These are phyloP conservation scores for Sorex fumeus DNA, from an alignment of 2,113 vertebrate species.

Conservation along the genomic window DNA sequence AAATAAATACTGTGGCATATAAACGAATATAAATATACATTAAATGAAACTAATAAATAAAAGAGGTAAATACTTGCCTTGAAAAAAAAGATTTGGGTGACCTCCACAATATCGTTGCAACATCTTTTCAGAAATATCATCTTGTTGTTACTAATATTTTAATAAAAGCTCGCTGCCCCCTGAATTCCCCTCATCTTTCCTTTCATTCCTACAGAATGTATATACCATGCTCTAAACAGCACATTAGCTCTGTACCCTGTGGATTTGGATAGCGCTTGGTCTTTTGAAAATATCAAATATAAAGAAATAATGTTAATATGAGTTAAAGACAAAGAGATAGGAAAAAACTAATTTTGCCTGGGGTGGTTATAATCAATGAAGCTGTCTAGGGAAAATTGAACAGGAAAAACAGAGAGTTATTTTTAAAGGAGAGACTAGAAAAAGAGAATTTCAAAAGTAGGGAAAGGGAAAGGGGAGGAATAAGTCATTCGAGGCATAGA, in stretches of 20 bases:
- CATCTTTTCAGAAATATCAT: slow-evolving; percentile 35
- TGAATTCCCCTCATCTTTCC: neutral
- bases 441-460: neutral
- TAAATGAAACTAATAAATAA: neutral
- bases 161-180: neutral
- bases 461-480: neutral
- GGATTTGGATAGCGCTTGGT: neutral
- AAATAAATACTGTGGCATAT: neutral
- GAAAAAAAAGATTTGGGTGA: slow-evolving; percentile 4
- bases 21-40: too few relatives aligned
- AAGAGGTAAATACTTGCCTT: neutral
- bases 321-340: neutral
- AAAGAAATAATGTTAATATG: slow-evolving; percentile 50
- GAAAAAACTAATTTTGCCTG: slow-evolving; percentile 40
- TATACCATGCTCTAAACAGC: slow-evolving; percentile 10
- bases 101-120: slow-evolving; percentile 21
- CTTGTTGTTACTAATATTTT: slow-evolving; percentile 9
- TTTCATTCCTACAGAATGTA: neutral
- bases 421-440: neutral
- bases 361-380: slow-evolving; percentile 8
- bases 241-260: neutral
- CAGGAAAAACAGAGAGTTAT: neutral
- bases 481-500: neutral
- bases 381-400: neutral
- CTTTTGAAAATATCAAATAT: slow-evolving; percentile 4